Evolutionary conservation across 2,888 invertebrate species (phyloP).

Genomic region (Deilephila elpenor): DNA sequence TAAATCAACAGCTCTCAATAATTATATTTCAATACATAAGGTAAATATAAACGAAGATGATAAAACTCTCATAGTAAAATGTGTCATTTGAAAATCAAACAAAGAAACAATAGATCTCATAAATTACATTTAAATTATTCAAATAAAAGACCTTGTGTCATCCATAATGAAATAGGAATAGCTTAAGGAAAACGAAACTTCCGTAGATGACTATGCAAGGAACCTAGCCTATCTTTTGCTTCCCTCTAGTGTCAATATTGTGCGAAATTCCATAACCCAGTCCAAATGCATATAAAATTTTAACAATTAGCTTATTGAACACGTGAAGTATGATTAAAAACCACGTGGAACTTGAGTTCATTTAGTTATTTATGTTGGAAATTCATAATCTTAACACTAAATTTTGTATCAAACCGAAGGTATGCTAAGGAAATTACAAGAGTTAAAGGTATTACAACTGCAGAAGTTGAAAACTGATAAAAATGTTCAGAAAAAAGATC

Average conservation of each 20-base stretch:
- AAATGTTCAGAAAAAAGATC: too few species aligned
- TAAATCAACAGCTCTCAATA: too few species aligned
- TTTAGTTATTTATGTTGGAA: background rate
- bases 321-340: background rate
- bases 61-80: too few species aligned
- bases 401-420: background rate
- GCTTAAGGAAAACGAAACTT: background rate
- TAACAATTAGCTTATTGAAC: background rate
- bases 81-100: background rate
- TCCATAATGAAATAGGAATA: background rate
- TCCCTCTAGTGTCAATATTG: background rate
- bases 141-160: background rate
- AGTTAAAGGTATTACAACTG: too few species aligned
- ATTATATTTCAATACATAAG: too few species aligned
- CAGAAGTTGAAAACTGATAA: too few species aligned
- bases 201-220: background rate
- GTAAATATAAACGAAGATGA: too few species aligned
- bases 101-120: background rate
- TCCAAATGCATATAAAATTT: background rate
- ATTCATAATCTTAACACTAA: constrained; percentile 1
- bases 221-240: background rate
- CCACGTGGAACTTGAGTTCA: background rate
- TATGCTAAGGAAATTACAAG: too few species aligned
- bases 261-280: background rate
- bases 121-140: background rate